Evolutionary conservation across 1,140 invertebrate species (phyloP).

Genomic region (Chrysomallon squamiferum): DNA sequence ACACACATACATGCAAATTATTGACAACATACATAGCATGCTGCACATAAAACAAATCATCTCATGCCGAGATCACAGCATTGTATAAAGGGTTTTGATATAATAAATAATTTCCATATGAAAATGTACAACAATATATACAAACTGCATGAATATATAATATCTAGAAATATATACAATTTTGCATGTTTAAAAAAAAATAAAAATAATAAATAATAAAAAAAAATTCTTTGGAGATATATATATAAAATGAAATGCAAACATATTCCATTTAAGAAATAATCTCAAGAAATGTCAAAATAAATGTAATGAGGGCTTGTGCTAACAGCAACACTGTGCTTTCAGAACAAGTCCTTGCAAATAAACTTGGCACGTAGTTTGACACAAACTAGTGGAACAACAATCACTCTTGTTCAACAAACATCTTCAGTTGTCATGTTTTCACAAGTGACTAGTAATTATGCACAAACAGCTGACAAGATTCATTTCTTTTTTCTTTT

Average conservation of each 20-base stretch:
- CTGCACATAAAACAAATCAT: conserved; percentile 5
- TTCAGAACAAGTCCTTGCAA: neutral
- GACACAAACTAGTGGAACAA: neutral
- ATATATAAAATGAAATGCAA: no score
- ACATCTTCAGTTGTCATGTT: neutral
- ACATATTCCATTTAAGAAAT: no score
- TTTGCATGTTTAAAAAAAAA: conserved; percentile 5
- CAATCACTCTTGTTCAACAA: neutral
- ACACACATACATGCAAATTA: neutral
- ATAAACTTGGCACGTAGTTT: neutral
- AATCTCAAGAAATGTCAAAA: no score
- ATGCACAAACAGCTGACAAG: no score
- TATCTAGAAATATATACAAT: neutral
- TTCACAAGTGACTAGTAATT: no score
- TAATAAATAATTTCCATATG: conserved; percentile 20
- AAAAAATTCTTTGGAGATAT: neutral
- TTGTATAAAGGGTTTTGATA: conserved; percentile 15
- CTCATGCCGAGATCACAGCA: conserved; percentile 20
- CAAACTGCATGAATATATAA: conserved; percentile 9
- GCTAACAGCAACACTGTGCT: no score
- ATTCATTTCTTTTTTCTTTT: no score
- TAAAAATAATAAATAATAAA: neutral
- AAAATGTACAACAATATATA: conserved; percentile 27
- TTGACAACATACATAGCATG: conserved; percentile 2
- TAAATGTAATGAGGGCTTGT: no score